Evolutionary conservation across 37 sponge, comb jelly and placozoan genomes (phyloP).

Genomic region (Ianthella basta): DNA sequence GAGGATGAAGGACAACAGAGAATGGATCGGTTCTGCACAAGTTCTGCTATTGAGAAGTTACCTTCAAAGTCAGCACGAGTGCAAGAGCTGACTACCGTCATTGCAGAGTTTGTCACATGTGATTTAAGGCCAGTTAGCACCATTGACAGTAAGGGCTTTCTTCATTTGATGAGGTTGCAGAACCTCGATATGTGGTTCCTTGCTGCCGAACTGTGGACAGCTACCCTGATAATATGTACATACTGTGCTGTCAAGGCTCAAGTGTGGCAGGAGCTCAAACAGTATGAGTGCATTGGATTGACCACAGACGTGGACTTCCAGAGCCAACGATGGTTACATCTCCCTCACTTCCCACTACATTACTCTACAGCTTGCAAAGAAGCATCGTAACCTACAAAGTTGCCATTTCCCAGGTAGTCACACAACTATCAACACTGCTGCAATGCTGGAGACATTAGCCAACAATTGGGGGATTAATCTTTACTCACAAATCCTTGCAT

Average conservation of each 20-base stretch:
- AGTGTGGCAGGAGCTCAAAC: slow-evolving; percentile 31
- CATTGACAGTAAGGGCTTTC: no score
- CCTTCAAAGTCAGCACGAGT: no score
- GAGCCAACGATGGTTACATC: slow-evolving; percentile 43
- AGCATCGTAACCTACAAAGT: slow-evolving; percentile 34
- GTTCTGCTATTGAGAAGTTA: no score
- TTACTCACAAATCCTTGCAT: slow-evolving; percentile 30
- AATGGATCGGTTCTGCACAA: no score
- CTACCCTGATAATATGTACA: slow-evolving; percentile 13
- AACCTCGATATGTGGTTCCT: slow-evolving; percentile 13
- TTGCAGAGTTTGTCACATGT: no score
- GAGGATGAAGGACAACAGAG: no score
- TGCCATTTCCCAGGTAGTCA: slow-evolving; percentile 32
- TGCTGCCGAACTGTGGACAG: slow-evolving; percentile 22
- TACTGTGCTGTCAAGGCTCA: slow-evolving; percentile 30
- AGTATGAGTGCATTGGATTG: slow-evolving; percentile 30
- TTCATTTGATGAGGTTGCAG: no score
- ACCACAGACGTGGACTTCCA: slow-evolving; percentile 42
- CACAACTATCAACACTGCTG: slow-evolving; percentile 6
- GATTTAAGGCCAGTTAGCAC: no score
- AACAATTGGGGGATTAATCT: slow-evolving; percentile 28
- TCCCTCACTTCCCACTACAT: slow-evolving; percentile 32
- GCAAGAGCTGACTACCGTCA: no score
- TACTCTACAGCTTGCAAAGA: slow-evolving; percentile 31
- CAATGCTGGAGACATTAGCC: not conserved